Conservation (phyloP, 2,888 invertebrate species). For the Amphipoea lucens region DNA sequence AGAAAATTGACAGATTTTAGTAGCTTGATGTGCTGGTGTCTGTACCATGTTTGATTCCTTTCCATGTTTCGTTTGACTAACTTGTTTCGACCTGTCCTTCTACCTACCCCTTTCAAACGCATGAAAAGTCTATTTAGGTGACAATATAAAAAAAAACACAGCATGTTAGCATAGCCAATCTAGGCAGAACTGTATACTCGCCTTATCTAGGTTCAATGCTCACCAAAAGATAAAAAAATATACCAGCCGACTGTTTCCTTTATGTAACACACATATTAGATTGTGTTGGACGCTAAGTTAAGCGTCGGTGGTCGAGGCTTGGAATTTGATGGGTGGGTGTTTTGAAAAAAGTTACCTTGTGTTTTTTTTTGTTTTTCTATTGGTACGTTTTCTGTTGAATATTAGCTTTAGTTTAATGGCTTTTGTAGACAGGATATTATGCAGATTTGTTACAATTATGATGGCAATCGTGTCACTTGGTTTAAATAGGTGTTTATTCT, state of each 20-base stretch:
- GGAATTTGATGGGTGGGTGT: constrained; percentile 23
- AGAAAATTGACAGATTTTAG: no score
- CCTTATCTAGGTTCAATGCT: constrained; percentile 77
- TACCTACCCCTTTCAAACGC: constrained; percentile 6
- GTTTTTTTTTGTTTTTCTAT: neutral
- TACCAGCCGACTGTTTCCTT: constrained; percentile 67
- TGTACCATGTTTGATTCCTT: no score
- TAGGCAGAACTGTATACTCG: constrained; percentile 63
- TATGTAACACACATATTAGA: constrained; percentile 67
- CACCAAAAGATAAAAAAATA: constrained; percentile 73
- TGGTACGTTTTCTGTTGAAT: neutral
- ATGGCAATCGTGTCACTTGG: neutral
- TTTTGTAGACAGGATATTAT: neutral
- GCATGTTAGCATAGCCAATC: constrained; percentile 61
- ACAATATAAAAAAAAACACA: constrained; percentile 56
- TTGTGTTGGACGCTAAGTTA: constrained; percentile 46
- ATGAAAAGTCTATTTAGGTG: constrained; percentile 51
- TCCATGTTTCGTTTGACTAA: neutral
- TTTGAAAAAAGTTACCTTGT: fast-evolving
- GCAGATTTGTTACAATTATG: neutral
- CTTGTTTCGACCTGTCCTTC: neutral
- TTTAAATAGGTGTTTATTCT: no score
- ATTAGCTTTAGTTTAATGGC: neutral
- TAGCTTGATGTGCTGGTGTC: no score
- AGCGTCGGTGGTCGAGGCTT: constrained; percentile 14